Percentiles rank a stretch among this genome's conserved stretches.
phyloP scores from a whole-genome alignment of 2,113 vertebrate species.

The Pardalotus punctatus region DNA sequence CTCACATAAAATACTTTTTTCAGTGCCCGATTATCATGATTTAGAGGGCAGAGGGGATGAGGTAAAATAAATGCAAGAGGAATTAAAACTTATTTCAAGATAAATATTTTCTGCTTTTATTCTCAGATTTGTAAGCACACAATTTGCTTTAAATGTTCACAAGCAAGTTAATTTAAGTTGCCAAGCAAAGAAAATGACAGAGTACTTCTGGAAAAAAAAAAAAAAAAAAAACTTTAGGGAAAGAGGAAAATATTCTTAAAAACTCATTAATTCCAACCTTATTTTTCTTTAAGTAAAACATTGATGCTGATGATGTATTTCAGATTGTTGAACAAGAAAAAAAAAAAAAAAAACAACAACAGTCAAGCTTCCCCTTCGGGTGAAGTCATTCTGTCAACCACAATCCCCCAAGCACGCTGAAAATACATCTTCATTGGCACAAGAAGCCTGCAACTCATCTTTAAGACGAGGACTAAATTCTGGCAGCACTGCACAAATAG shows the following conservation, averaged over 20 bases:
- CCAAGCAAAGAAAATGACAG: neutral
- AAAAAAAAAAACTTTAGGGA: neutral
- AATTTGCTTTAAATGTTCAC: neutral
- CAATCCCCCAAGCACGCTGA: neutral
- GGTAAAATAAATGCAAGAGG: neutral
- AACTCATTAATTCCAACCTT: neutral
- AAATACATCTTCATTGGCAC: neutral
- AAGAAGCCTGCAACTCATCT: neutral
- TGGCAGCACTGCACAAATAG: neutral
- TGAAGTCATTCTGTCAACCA: neutral
- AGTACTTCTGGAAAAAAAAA: neutral
- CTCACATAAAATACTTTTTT: neutral
- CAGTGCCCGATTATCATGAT: neutral
- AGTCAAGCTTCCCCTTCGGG: neutral
- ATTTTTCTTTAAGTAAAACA: slow-evolving; percentile 2
- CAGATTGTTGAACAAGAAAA: neutral
- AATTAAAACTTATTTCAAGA: neutral
- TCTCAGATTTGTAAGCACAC: neutral
- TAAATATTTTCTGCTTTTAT: neutral
- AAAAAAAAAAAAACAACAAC: slow-evolving; percentile 8
- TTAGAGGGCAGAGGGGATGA: neutral
- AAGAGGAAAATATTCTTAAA: neutral
- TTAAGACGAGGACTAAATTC: neutral
- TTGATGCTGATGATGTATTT: neutral
- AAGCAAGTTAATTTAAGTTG: neutral